These are phyloP conservation scores for Daktulosphaira vitifoliae DNA, from an alignment of 1,140 invertebrate species.

Conservation along the genomic window DNA sequence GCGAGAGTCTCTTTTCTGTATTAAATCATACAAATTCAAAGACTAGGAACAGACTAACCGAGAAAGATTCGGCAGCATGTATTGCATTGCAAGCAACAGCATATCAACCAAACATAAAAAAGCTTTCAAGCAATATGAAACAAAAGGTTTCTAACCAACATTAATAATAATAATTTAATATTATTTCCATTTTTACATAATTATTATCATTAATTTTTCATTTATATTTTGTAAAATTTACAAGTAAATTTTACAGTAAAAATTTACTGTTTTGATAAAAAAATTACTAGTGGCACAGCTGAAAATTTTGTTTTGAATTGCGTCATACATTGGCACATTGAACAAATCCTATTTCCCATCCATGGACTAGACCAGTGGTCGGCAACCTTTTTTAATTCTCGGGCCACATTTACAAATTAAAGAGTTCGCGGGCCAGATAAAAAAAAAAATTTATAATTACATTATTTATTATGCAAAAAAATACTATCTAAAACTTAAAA, in stretches of 20 bases:
- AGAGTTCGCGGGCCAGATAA: too few relatives aligned
- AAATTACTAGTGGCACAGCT: not conserved
- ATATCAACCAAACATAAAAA: not conserved
- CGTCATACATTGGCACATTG: not conserved
- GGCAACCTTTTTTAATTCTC: too few relatives aligned
- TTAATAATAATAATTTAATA: not conserved
- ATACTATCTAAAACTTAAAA: too few relatives aligned
- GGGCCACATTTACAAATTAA: too few relatives aligned
- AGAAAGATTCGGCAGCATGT: not conserved
- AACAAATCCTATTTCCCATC: not conserved
- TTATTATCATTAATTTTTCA: not conserved
- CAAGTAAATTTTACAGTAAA: too few relatives aligned
- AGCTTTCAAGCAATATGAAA: not conserved
- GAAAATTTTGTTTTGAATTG: not conserved
- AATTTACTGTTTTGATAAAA: not conserved
- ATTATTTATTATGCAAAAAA: too few relatives aligned
- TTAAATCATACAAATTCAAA: conserved; percentile 8
- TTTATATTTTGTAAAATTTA: too few relatives aligned
- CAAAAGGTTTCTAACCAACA: not conserved
- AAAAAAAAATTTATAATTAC: too few relatives aligned
- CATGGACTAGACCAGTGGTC: not conserved
- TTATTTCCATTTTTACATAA: conserved; percentile 1
- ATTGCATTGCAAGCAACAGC: not conserved
- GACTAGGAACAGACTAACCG: not conserved
- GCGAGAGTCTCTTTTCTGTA: not conserved